Conservation (phyloP, 2,888 invertebrate species). For the Camptogramma bilineatum region DNA sequence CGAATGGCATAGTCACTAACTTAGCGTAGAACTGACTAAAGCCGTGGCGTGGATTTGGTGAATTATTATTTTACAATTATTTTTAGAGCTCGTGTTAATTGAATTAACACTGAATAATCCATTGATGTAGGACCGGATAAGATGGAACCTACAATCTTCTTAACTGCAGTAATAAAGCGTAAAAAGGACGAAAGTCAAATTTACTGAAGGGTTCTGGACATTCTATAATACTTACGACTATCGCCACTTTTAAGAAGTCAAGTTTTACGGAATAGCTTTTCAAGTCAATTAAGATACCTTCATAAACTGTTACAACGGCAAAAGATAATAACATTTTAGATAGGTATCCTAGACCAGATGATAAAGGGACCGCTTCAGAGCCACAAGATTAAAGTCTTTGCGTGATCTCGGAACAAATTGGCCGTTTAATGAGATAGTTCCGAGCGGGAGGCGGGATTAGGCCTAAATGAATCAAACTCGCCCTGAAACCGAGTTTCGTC, state of each 20-base stretch:
- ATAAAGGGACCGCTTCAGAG: constrained; percentile 47
- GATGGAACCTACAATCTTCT: background rate
- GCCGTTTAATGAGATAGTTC: constrained; percentile 78
- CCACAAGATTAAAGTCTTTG: constrained; percentile 73
- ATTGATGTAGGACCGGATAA: background rate
- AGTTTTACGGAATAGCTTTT: constrained; percentile 5
- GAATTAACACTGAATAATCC: background rate
- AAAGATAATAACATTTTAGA: constrained; percentile 12
- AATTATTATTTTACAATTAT: too few relatives aligned
- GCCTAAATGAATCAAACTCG: constrained; percentile 75
- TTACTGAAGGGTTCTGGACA: background rate
- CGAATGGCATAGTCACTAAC: too few relatives aligned
- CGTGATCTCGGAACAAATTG: constrained; percentile 76
- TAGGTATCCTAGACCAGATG: constrained; percentile 14
- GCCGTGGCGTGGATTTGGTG: too few relatives aligned
- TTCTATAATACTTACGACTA: background rate
- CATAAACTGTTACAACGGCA: constrained; percentile 13
- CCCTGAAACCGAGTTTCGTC: constrained; percentile 49
- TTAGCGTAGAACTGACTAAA: too few relatives aligned
- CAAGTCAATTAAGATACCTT: constrained; percentile 16
- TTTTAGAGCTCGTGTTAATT: too few relatives aligned
- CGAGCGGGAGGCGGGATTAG: constrained; percentile 68
- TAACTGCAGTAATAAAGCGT: background rate
- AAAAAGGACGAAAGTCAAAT: background rate
- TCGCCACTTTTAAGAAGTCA: background rate